Conservation (phyloP, 1,140 invertebrate genomes). For the Campoletis sonorensis region DNA sequence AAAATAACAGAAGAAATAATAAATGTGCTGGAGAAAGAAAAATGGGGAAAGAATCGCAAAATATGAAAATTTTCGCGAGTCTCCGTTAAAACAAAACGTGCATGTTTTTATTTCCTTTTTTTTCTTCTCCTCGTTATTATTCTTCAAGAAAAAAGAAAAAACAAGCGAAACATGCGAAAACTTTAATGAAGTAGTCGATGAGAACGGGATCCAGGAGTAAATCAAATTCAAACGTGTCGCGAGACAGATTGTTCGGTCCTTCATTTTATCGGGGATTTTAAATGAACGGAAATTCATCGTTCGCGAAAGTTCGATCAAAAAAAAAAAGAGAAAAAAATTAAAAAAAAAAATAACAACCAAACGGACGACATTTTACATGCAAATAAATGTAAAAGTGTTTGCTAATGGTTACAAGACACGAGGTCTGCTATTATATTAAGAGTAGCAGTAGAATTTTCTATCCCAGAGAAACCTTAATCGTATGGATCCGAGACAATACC, state of each 20-base stretch:
- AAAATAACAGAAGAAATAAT: slow-evolving; percentile 15
- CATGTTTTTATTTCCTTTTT: too few relatives aligned
- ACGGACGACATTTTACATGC: background rate
- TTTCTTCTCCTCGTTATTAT: background rate
- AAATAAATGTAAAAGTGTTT: slow-evolving; percentile 29
- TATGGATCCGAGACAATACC: slow-evolving; percentile 61
- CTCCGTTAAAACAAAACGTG: background rate
- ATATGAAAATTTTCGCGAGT: background rate
- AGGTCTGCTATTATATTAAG: background rate
- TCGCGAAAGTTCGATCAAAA: background rate
- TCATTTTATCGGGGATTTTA: background rate
- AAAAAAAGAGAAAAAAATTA: too few relatives aligned
- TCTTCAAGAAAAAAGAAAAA: too few relatives aligned
- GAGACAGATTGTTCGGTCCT: too few relatives aligned
- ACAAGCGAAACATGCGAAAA: too few relatives aligned
- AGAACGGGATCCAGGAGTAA: too few relatives aligned
- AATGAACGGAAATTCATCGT: background rate
- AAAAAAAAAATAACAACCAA: too few relatives aligned
- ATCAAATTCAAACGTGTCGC: too few relatives aligned
- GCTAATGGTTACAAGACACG: background rate
- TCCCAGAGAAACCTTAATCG: slow-evolving; percentile 22
- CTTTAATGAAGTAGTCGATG: too few relatives aligned
- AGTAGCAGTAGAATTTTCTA: background rate
- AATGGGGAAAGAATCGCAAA: background rate
- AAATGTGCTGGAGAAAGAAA: slow-evolving; percentile 6